These are phyloP conservation scores for Morone chrysops DNA, from an alignment of 2,113 vertebrate genomes.

Conservation along the genomic window DNA sequence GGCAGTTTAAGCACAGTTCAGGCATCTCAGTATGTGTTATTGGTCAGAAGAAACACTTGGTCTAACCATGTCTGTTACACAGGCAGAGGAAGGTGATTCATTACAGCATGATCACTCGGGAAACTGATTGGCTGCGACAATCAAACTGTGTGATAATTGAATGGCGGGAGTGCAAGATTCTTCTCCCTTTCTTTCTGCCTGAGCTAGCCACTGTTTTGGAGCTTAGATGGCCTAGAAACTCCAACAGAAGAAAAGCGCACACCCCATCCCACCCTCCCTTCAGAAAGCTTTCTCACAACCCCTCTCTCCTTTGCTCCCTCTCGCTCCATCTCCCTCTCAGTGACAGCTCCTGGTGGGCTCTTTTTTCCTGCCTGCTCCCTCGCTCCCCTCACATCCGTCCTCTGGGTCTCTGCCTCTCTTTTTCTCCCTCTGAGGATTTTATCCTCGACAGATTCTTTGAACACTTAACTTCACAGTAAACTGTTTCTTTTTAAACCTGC, in stretches of 20 bases:
- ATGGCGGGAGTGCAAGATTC: slow-evolving; percentile 51
- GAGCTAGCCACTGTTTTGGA: slow-evolving; percentile 52
- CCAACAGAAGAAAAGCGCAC: slow-evolving; percentile 61
- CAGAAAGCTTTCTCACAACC: slow-evolving; percentile 67
- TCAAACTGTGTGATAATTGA: slow-evolving; percentile 72
- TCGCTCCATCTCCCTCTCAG: slow-evolving; percentile 59
- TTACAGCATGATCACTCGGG: slow-evolving; percentile 38
- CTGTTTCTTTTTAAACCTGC: slow-evolving; percentile 52
- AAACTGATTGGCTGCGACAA: slow-evolving; percentile 68
- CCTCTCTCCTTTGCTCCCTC: slow-evolving; percentile 66
- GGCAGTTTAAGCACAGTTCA: background rate
- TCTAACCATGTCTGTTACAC: slow-evolving; percentile 15
- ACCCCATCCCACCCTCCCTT: slow-evolving; percentile 30
- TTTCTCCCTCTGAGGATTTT: slow-evolving; percentile 58
- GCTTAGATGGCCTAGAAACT: slow-evolving; percentile 69
- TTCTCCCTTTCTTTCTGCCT: slow-evolving; percentile 56
- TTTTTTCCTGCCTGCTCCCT: slow-evolving; percentile 47
- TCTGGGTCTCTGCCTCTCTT: slow-evolving; percentile 60
- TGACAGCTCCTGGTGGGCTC: slow-evolving; percentile 76
- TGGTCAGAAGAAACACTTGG: slow-evolving; percentile 5
- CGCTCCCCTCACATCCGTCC: slow-evolving; percentile 73
- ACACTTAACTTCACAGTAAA: slow-evolving; percentile 65
- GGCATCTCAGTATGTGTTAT: slow-evolving; percentile 4
- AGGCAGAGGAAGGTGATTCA: slow-evolving; percentile 40
- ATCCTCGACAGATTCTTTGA: slow-evolving; percentile 67